phyloP scores from a whole-genome alignment of 2,888 invertebrate genomes.

The Lasioglossum zephyrum region DNA sequence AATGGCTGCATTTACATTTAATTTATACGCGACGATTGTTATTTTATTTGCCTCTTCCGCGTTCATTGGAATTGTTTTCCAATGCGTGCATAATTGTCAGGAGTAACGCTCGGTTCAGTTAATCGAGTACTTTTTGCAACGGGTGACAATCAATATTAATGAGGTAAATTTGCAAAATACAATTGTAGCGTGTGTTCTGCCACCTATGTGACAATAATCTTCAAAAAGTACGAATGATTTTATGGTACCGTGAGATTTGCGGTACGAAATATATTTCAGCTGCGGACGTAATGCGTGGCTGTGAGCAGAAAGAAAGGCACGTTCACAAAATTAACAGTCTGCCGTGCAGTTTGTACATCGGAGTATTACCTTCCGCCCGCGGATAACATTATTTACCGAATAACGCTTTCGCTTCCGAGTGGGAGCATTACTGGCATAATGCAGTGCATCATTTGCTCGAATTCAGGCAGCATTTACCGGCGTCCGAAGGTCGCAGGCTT shows the following conservation, averaged over 20 bases:
- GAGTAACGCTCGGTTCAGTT: not conserved
- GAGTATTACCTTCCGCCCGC: slow-evolving; percentile 28
- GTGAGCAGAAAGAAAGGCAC: slow-evolving; percentile 21
- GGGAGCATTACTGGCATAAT: slow-evolving; percentile 41
- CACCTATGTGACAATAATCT: not conserved
- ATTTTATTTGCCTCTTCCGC: not conserved
- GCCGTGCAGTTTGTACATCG: slow-evolving; percentile 28
- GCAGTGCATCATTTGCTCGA: slow-evolving; percentile 44
- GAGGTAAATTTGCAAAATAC: not conserved
- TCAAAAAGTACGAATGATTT: not conserved
- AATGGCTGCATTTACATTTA: not conserved
- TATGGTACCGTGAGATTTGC: not conserved
- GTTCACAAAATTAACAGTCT: slow-evolving; percentile 48
- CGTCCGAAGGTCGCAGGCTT: not conserved
- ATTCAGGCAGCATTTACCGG: slow-evolving; percentile 31
- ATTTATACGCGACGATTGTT: not conserved
- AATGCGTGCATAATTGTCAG: not conserved
- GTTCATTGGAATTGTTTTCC: not conserved
- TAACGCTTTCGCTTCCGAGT: slow-evolving; percentile 48
- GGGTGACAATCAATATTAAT: not conserved
- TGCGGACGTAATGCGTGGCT: not conserved
- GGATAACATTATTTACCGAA: slow-evolving; percentile 46
- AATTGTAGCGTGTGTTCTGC: not conserved
- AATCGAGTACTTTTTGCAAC: not conserved
- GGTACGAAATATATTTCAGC: not conserved